phyloP scores from a whole-genome alignment of 2,797 vertebrate species.

The Lepidocolaptes lacrymiger region DNA sequence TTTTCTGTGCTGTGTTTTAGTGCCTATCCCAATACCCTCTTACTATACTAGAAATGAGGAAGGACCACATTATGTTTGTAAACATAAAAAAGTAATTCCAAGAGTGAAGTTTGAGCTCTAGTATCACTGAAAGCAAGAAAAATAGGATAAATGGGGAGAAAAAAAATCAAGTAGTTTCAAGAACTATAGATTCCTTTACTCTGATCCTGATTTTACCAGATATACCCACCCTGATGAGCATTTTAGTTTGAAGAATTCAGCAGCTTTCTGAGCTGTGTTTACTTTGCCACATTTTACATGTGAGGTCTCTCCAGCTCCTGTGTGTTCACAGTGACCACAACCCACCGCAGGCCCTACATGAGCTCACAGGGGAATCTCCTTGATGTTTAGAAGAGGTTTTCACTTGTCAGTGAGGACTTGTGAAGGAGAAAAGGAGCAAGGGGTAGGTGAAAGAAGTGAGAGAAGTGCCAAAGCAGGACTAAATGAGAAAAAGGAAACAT shows the following conservation, averaged over 20 bases:
- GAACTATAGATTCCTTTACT: not conserved
- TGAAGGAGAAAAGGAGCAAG: not conserved
- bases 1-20: not conserved
- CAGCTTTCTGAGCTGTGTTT: not conserved
- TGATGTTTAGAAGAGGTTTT: not conserved
- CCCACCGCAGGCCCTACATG: not conserved
- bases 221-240: fast-evolving
- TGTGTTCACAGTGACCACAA: not conserved
- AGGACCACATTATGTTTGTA: not conserved
- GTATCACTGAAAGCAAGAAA: not conserved
- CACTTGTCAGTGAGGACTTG: not conserved
- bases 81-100: not conserved
- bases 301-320: not conserved
- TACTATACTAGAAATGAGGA: not conserved
- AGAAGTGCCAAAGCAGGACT: constrained; percentile 3
- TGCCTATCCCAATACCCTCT: not conserved
- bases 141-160: not conserved
- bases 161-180: not conserved
- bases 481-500: constrained; percentile 65
- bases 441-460: not conserved
- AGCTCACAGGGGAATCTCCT: not conserved
- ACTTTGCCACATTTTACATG: not conserved
- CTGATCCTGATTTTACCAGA: not conserved
- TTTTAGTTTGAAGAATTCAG: not conserved
- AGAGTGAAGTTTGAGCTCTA: not conserved